A percentile compares a stretch with the other conserved stretches of the same genome.
Evolutionary conservation across 2,888 invertebrate species (phyloP).

Genomic region (Orchesella flavescens): DNA sequence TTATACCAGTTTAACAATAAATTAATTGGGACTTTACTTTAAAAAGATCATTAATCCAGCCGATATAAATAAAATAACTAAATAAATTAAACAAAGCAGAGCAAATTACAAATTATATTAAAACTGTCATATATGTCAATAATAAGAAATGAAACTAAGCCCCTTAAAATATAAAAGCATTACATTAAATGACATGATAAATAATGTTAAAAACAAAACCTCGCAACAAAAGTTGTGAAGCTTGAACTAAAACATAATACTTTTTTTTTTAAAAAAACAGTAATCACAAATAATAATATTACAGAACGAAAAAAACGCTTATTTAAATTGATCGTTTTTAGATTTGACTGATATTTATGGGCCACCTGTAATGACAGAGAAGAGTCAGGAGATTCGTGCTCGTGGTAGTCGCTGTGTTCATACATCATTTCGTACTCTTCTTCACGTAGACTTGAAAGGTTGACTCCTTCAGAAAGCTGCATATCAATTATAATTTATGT

Average conservation of each 20-base stretch:
- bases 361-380: conserved; percentile 64
- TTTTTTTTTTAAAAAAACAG: not conserved
- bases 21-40: not conserved
- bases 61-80: too few species aligned
- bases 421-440: conserved; percentile 68
- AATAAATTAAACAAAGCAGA: not conserved
- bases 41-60: not conserved
- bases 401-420: conserved; percentile 65
- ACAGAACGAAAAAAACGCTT: not conserved
- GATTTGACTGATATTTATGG: not conserved
- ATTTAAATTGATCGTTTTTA: not conserved
- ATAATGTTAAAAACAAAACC: too few species aligned
- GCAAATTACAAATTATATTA: too few species aligned
- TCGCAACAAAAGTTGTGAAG: too few species aligned
- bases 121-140: too few species aligned
- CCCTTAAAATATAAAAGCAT: too few species aligned
- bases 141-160: too few species aligned
- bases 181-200: too few species aligned
- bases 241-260: not conserved
- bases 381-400: conserved; percentile 66
- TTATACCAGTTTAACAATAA: not conserved
- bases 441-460: conserved; percentile 61
- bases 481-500: conserved; percentile 18
- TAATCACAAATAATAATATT: not conserved
- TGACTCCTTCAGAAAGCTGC: conserved; percentile 68